phyloP scores from a whole-genome alignment of 2,113 vertebrate genomes.

The Megaceryle maxima region DNA sequence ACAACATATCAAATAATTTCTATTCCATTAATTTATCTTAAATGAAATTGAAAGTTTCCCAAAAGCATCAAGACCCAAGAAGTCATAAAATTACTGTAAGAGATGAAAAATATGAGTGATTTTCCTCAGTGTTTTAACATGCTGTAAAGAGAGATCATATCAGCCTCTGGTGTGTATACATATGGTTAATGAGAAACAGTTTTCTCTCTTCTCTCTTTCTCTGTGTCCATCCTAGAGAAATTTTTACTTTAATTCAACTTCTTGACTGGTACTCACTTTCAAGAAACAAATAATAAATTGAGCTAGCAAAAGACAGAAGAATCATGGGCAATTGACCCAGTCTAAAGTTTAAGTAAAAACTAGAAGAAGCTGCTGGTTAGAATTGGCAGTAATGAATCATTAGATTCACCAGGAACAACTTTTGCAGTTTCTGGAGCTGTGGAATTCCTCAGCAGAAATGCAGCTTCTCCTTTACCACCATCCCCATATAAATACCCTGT shows the following conservation, averaged over 20 bases:
- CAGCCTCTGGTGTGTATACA: background rate
- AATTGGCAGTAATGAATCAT: background rate
- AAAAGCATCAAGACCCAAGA: background rate
- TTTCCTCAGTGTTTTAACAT: background rate
- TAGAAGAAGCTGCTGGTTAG: background rate
- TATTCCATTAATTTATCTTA: background rate
- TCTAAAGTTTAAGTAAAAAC: background rate
- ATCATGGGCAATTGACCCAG: background rate
- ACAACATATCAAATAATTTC: background rate
- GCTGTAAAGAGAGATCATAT: background rate
- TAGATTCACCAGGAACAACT: background rate
- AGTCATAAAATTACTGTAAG: background rate
- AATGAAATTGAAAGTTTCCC: background rate
- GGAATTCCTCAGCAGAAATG: background rate
- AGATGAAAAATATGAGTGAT: background rate
- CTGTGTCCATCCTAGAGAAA: background rate
- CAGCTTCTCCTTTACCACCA: no score
- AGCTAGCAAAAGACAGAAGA: background rate
- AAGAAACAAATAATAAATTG: background rate
- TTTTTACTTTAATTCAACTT: background rate
- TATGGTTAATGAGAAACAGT: background rate
- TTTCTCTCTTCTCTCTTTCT: background rate
- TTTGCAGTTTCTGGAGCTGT: background rate
- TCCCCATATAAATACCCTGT: rapidly evolving
- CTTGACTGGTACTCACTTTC: background rate